Evolutionary conservation across 2,113 vertebrate genomes (phyloP), one percentile per base, ranked within the genome.

Genomic region (Festucalex cinctus): DNA sequence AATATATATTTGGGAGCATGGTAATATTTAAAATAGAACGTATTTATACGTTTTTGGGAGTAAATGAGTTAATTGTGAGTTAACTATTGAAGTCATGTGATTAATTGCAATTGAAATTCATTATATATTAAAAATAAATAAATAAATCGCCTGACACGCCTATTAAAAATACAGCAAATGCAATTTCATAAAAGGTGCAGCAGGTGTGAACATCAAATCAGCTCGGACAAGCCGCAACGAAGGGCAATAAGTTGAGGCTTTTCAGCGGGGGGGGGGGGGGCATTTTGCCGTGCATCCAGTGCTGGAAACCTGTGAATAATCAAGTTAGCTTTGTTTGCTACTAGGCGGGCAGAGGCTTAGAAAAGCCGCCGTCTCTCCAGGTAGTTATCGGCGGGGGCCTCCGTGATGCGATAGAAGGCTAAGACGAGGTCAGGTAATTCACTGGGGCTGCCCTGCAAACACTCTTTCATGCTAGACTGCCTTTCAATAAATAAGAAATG

Each of bases 401-500:
- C 36, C 0, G 14, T 80, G 77, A 82, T 86, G 76, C 81, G 80
- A 89, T 83, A 36, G 74, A 84, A 74, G 62, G 61, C 73, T 68
- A 78, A 35, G 86, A 85, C 85, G 81, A 89, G 87, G 88, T 94
- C 88, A 90, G 83, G 90, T 92, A 93, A 93, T 93, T 90, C 90
- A 91, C 74, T 88, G 87, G 83, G 54, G 74, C 75, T 86, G 87
- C 75, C 54, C 83, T 69, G 72, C 77, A 87, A 84, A 84, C 80
- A 83, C 79, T 91, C 86, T 85, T 90, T 89, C 91, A 91, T 89
- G 90, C 87, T 93, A 88, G 82, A 85, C 81, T 91, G 89, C 83
- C 78, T 93, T 94, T 91, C 88, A 93, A 92, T 94, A 94, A 94
- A 94, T 94, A 94, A 92, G 91, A 93, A 92, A 94, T 92, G 91